phyloP scores from a whole-genome alignment of 2,888 invertebrate species.

The Onchidella celtica region DNA sequence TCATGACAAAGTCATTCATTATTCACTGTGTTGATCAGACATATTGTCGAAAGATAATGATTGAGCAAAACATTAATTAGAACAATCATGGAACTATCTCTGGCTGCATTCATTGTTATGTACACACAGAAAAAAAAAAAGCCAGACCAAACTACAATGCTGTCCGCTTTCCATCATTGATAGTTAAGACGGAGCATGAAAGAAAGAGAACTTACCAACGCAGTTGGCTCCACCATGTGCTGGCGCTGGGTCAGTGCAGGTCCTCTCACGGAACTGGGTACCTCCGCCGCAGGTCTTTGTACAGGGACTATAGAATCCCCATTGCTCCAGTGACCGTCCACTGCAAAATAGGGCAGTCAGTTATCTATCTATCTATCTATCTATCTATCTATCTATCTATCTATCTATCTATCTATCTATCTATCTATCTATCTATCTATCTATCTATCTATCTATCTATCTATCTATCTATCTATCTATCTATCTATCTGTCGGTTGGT shows the following conservation, averaged over 20 bases:
- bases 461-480: neutral
- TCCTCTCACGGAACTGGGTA: slow-evolving; percentile 63
- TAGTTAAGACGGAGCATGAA: too few relatives aligned
- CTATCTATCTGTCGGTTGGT: neutral
- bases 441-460: neutral
- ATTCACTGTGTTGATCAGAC: too few relatives aligned
- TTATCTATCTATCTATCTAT: neutral
- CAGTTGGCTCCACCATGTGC: slow-evolving; percentile 68
- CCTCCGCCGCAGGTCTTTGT: slow-evolving; percentile 68
- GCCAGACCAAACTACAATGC: too few relatives aligned
- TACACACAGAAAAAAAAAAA: too few relatives aligned
- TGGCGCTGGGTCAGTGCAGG: slow-evolving; percentile 68
- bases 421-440: neutral
- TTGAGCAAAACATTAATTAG: too few relatives aligned
- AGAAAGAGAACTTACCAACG: neutral
- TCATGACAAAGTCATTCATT: too few relatives aligned
- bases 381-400: neutral
- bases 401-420: neutral
- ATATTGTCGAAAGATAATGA: too few relatives aligned
- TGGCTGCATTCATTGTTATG: too few relatives aligned
- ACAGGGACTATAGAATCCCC: slow-evolving; percentile 67
- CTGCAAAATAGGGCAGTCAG: slow-evolving; percentile 46
- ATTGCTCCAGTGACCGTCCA: slow-evolving; percentile 69
- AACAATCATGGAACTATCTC: too few relatives aligned
- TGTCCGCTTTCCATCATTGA: too few relatives aligned